phyloP scores from a whole-genome alignment of 2,888 invertebrate genomes.

The Apantesis nais region DNA sequence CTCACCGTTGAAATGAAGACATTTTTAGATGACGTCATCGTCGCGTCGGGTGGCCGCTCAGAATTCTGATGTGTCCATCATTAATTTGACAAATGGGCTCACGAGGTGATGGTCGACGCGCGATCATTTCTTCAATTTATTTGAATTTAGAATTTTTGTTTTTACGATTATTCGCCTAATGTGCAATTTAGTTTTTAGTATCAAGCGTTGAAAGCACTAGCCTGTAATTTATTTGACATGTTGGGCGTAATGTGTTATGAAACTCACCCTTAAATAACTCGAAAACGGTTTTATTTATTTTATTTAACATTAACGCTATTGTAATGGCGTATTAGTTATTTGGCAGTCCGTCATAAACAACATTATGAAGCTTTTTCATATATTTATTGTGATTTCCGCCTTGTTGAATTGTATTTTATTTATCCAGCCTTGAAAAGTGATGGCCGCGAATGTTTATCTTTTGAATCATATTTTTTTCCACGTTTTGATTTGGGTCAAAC shows the following conservation, averaged over 20 bases:
- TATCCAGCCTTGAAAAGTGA: constrained; percentile 42
- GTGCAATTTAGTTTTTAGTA: constrained; percentile 54
- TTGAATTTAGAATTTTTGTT: constrained; percentile 58
- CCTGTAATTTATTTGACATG: constrained; percentile 29
- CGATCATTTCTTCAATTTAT: constrained; percentile 59
- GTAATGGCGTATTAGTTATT: constrained; percentile 16
- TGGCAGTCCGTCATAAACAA: constrained; percentile 62
- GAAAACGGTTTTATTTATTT: constrained; percentile 6
- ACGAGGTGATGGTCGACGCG: constrained; percentile 54
- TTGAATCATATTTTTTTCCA: constrained; percentile 38
- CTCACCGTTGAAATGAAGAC: constrained; percentile 37
- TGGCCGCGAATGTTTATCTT: constrained; percentile 45
- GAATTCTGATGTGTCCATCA: constrained; percentile 75
- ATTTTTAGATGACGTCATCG: constrained; percentile 46
- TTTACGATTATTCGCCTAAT: constrained; percentile 55
- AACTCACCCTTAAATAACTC: constrained; percentile 19
- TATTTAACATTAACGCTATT: neutral
- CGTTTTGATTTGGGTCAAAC: constrained; percentile 37
- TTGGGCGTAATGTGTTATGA: constrained; percentile 10
- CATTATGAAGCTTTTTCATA: constrained; percentile 53
- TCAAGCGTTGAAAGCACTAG: constrained; percentile 42
- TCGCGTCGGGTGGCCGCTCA: constrained; percentile 60
- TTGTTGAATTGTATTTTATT: constrained; percentile 46
- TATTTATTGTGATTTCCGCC: constrained; percentile 50
- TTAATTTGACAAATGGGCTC: constrained; percentile 80